Evolutionary conservation across 2,888 invertebrate genomes (phyloP).

Genomic region (Ctenicera cuprea): DNA sequence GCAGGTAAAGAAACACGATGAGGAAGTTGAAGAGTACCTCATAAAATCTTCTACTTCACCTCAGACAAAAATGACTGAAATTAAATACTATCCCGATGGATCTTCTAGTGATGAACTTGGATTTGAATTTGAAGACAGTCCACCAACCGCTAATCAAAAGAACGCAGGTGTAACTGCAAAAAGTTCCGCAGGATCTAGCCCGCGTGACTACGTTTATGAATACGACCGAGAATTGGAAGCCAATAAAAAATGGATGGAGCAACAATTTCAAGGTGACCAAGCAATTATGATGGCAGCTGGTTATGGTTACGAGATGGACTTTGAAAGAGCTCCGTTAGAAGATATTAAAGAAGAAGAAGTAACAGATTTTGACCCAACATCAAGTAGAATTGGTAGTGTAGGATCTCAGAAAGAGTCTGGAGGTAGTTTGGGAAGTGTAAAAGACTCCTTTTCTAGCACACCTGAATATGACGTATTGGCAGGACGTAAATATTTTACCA

Average conservation of each 20-base stretch:
- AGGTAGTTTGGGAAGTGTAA: slow-evolving; percentile 85
- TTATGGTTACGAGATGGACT: slow-evolving; percentile 84
- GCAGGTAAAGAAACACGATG: slow-evolving; percentile 79
- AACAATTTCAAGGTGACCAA: slow-evolving; percentile 87
- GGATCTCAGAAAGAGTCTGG: slow-evolving; percentile 87
- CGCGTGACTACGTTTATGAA: slow-evolving; percentile 69
- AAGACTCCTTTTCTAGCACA: slow-evolving; percentile 93
- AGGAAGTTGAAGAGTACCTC: slow-evolving; percentile 83
- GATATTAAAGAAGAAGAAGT: slow-evolving; percentile 95
- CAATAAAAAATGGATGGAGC: slow-evolving; percentile 92
- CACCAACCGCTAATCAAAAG: slow-evolving; percentile 70
- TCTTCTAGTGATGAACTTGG: slow-evolving; percentile 78
- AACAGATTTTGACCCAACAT: slow-evolving; percentile 86
- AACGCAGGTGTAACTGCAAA: slow-evolving; percentile 64
- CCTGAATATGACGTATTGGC: slow-evolving; percentile 93
- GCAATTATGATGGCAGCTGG: slow-evolving; percentile 77
- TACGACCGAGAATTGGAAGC: slow-evolving; percentile 81
- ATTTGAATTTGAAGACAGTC: slow-evolving; percentile 83
- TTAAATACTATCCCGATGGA: slow-evolving; percentile 73
- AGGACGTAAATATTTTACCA: slow-evolving; percentile 87
- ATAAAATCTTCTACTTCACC: slow-evolving; percentile 80
- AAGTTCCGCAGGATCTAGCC: slow-evolving; percentile 65
- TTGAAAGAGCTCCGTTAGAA: slow-evolving; percentile 88
- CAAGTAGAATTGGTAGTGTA: slow-evolving; percentile 84
- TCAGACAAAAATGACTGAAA: slow-evolving; percentile 72